Conservation (phyloP, 2,888 invertebrate genomes). For the Zelleria hepariella region DNA sequence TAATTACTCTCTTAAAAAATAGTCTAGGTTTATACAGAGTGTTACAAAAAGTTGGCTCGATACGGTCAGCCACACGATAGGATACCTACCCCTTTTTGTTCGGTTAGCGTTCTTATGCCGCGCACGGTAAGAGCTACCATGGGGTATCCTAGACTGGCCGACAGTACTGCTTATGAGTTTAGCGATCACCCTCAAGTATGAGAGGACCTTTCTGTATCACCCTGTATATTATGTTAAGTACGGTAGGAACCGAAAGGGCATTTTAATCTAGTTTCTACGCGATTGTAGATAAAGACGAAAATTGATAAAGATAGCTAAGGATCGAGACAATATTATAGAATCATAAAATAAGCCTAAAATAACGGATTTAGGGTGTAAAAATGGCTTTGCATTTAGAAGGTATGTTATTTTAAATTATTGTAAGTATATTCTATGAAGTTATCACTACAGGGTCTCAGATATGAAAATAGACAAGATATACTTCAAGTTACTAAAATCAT, state of each 20-base stretch:
- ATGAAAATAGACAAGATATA: not conserved
- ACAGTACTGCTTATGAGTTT: too few species aligned
- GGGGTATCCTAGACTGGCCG: too few species aligned
- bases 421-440: not conserved
- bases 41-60: too few species aligned
- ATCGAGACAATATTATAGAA: conserved; percentile 66
- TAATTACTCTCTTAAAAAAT: too few species aligned
- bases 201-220: not conserved
- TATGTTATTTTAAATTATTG: not conserved
- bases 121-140: too few species aligned
- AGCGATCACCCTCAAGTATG: not conserved
- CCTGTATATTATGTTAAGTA: not conserved
- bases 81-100: too few species aligned
- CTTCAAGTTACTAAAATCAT: not conserved
- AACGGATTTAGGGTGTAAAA: not conserved
- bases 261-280: not conserved
- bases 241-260: not conserved
- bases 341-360: conserved; percentile 50
- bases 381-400: not conserved
- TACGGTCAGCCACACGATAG: too few species aligned
- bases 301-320: conserved; percentile 25
- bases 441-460: not conserved
- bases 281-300: not conserved
- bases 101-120: too few species aligned
- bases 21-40: too few species aligned